Conservation (phyloP, 2,888 invertebrate genomes). For the Hetaerina titia region DNA sequence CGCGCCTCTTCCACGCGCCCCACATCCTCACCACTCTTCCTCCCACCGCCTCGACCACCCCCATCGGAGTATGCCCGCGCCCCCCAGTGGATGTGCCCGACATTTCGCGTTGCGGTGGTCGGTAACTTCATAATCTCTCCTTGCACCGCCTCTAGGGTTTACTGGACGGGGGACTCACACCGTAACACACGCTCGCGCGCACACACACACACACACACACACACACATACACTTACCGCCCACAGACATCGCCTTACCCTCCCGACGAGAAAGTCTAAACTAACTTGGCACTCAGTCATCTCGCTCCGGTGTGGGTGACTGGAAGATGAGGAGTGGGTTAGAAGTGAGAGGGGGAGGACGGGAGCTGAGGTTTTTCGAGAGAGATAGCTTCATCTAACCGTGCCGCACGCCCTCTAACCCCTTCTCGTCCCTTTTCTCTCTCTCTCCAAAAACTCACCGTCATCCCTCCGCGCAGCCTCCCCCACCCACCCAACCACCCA, state of each 20-base stretch:
- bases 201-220: not conserved
- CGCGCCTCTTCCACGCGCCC: not conserved
- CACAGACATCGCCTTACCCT: not conserved
- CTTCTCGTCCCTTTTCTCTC: not conserved
- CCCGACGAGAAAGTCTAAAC: constrained; percentile 48
- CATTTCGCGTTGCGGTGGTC: constrained; percentile 25
- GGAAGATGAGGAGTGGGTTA: not conserved
- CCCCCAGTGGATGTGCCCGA: not conserved
- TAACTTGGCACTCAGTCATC: constrained; percentile 64
- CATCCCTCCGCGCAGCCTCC: not conserved
- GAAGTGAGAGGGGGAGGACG: not conserved
- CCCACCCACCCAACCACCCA: not conserved
- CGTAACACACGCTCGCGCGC: not conserved
- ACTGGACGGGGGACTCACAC: not conserved
- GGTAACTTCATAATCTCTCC: constrained; percentile 49
- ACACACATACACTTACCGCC: not conserved
- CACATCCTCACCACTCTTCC: not conserved
- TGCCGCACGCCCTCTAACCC: not conserved
- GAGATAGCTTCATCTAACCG: constrained; percentile 26
- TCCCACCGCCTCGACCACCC: not conserved
- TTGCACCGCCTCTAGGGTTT: not conserved
- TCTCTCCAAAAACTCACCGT: not conserved
- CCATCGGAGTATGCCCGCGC: not conserved
- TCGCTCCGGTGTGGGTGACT: not conserved
- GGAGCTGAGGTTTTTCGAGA: not conserved